Percentiles rank a stretch among this genome's conserved stretches.
These are phyloP conservation scores for Oscarella lobularis DNA, from an alignment of 37 sponge, comb jelly and placozoan genomes.

Conservation along the genomic window DNA sequence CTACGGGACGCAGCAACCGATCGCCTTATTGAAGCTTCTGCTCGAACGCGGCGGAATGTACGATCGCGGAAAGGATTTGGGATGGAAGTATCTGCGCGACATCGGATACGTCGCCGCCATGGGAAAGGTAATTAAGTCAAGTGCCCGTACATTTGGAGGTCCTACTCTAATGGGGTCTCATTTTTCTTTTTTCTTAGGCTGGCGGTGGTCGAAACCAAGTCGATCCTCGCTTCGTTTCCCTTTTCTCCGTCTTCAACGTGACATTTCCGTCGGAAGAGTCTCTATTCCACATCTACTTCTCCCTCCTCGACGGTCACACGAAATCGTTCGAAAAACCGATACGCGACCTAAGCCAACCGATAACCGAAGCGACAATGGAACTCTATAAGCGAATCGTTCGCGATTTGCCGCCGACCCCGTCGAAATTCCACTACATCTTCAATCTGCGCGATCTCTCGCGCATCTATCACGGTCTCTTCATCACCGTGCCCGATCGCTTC, in stretches of 20 bases:
- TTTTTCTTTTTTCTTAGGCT: constrained; percentile 26
- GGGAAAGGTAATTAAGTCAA: constrained; percentile 63
- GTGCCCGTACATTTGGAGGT: neutral
- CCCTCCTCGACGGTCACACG: constrained; percentile 84
- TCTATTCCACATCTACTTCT: constrained; percentile 78
- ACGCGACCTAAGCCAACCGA: constrained; percentile 48
- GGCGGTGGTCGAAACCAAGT: constrained; percentile 98
- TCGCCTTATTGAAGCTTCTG: constrained; percentile 89
- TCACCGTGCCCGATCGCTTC: constrained; percentile 69
- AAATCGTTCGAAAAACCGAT: constrained; percentile 68
- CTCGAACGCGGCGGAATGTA: constrained; percentile 96
- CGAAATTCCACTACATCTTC: constrained; percentile 99
- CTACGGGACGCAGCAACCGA: constrained; percentile 98
- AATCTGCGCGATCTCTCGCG: constrained; percentile 94
- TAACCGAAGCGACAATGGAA: constrained; percentile 81
- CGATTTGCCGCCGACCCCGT: constrained; percentile 95
- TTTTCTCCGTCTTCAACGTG: constrained; percentile 89
- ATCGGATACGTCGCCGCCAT: constrained; percentile 89
- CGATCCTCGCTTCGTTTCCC: constrained; percentile 86
- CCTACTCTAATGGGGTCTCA: neutral
- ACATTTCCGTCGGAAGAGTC: constrained; percentile 90
- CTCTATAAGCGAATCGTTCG: constrained; percentile 74
- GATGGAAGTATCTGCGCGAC: constrained; percentile 91
- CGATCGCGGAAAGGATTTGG: constrained; percentile 95
- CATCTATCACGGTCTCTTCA: constrained; percentile 87